Base-by-base conservation (phyloP, 2,888 invertebrate genomes). In the Tachina grossa region DNA sequence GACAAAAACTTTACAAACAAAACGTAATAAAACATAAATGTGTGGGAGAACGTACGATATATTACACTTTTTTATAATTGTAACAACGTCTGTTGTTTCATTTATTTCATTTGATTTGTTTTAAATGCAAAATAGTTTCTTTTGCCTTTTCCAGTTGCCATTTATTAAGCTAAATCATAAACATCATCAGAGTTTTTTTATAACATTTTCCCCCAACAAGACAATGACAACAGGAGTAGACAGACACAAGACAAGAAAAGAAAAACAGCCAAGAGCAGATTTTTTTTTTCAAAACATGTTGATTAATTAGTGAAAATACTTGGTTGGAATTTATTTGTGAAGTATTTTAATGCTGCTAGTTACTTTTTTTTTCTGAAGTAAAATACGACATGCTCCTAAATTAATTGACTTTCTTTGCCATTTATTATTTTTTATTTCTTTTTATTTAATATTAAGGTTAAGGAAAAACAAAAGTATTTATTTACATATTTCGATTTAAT, bases 251-350 rank as follows among this genome's bases (percentile, higher is more conserved):
- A 61, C 22, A 11, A 41, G 39, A 53, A 43, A 49, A 43, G 55
- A 10, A 57, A 22, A 75, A 45, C 6, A 51, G 69, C 57, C 79
- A 63, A 71, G 63, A 71, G 49, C 66, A 74, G 19, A 59, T 57
- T 31, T 14, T 9, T 51, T 75, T 9, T 39, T 75, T 39, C 10
- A 10, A 9, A 84, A 65, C 80, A 81, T 66, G 82, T 79, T 87
- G 87, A 87, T 86, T 87, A 87, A 87, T 87, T 87, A 88, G 88
- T 76, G 87, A 87, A 88, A 88, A 87, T 88, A 53, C 65, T 87
- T 87, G 69, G 69, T 87, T 87, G 69, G 69, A 81, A 89, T 89
- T 88, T 88, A 88, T 88, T 88, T 89, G 88, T 71, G 86, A 86
- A 85, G 66, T 77, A 68, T 69, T 84, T 85, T 57, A 71, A 57